Conservation (phyloP, 2,888 invertebrate species). For the Catocala nupta region DNA sequence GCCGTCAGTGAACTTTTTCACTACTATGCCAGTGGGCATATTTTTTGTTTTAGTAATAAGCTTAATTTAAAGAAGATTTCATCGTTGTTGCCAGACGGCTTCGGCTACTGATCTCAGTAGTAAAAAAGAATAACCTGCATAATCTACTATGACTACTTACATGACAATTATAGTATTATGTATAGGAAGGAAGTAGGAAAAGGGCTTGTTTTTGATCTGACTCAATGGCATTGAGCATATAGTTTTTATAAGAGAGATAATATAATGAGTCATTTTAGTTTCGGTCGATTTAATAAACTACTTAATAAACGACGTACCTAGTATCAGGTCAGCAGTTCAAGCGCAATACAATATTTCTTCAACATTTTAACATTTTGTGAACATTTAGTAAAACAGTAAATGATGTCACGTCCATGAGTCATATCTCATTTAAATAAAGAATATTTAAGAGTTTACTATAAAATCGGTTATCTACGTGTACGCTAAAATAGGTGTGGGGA, state of each 20-base stretch:
- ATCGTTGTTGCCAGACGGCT: too few species aligned
- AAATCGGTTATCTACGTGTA: slow-evolving; percentile 59
- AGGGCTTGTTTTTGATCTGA: slow-evolving; percentile 49
- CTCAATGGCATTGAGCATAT: slow-evolving; percentile 48
- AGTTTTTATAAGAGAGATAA: slow-evolving; percentile 39
- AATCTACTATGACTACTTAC: neutral
- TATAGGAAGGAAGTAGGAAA: slow-evolving; percentile 44
- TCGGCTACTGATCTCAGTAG: too few species aligned
- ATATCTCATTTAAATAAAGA: slow-evolving; percentile 69
- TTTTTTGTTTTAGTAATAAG: too few species aligned
- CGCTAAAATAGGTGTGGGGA: slow-evolving; percentile 41
- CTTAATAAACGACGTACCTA: slow-evolving; percentile 68
- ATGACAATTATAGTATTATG: slow-evolving; percentile 14
- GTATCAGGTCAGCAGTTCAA: slow-evolving; percentile 82
- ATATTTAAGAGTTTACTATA: slow-evolving; percentile 63
- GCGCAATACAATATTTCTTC: slow-evolving; percentile 80
- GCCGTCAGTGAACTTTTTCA: too few species aligned
- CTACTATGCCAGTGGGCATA: too few species aligned
- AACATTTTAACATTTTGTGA: slow-evolving; percentile 77
- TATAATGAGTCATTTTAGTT: slow-evolving; percentile 70
- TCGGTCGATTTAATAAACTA: slow-evolving; percentile 63
- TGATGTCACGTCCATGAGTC: slow-evolving; percentile 83
- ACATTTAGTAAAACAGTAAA: slow-evolving; percentile 78
- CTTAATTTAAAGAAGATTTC: too few species aligned
- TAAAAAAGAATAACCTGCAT: neutral